Base-by-base conservation (phyloP, 2,888 invertebrate genomes). In the Augochlorella aurata region DNA sequence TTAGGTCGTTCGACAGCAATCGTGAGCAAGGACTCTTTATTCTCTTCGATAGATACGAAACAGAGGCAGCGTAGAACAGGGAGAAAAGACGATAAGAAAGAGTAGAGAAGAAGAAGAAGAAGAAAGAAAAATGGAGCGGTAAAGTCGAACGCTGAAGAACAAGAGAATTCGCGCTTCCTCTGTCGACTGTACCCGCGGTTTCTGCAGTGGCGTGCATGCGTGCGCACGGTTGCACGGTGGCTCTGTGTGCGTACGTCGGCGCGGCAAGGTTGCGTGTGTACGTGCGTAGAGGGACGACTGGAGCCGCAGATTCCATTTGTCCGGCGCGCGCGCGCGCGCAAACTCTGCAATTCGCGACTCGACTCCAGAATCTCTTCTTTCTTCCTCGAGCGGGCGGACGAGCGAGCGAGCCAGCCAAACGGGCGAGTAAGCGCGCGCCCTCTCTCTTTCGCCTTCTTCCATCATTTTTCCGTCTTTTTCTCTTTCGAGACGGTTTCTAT, bases 251-350 rank as follows among this genome's bases (percentile, higher is more conserved):
- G 44, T 65, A 18, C n/a, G 75, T 63, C 58, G 38, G 79, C 69
- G 45, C 68, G 75, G 75, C 72, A 71, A 38, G 66, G 66, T 73
- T 69, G 72, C 63, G 85, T 85, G 84, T 84, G 81, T 89, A 89
- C 90, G 90, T 90, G 92, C 90, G 91, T 89, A 75, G 77, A 74
- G 83, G 80, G 67, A 73, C 85, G 88, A 84, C 81, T 87, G 88
- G 87, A 93, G 92, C 92, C 92, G 90, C 93, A 92, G 93, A 92
- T 92, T 93, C 93, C 90, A 93, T 93, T 93, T 93, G 93, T 93
- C 91, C 92, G 65, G 65, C 63, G n/a, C 18, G 18, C 65, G 70
- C 49, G 68, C 44, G 49, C 81, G 92, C 92, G 91, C 92, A 93
- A 92, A 90, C 93, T 92, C 92, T 91, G 91, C 89, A 87, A 87